Base-by-base conservation (phyloP, 1,140 invertebrate species). In the Whitmania pigra region DNA sequence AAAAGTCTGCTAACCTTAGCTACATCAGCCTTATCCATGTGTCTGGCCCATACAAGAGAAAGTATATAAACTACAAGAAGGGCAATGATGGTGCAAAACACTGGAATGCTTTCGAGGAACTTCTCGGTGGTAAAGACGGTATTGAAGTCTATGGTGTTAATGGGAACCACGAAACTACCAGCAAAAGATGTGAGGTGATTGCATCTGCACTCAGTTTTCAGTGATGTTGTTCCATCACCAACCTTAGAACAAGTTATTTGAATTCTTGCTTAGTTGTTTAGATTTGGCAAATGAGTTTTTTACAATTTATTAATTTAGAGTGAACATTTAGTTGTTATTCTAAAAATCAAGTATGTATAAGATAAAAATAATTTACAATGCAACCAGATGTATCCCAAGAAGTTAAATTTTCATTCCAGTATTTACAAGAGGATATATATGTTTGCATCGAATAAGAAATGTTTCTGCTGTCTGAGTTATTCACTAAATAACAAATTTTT, bases 171-270 rank as follows among this genome's bases (percentile, higher is more conserved):
- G 71, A 85, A 84, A 72, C 85, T 84, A 22, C 83, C 82, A 3
- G 83, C 85, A 76, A 86, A 86, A 17, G 83, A 84, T 6, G 85
- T 85, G 76, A 86, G 78, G 76, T 86, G 85, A 71, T 80, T 84
- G 75, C 83, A 85, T 40, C 81, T 75, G 74, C 85, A 86, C 49
- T 83, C 78, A 0, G 84, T 85, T 18, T 75, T 75, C 71, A 77
- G 78, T 0, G 76, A 75, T 53, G 78, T 79, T 13, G 81, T 80
- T 63, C 77, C 72, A 2, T 74, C 72, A 6, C 79, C 79, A 40
- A 82, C 79, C 79, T 82, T 29, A 18, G 40, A 55, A 57, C 43
- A 49, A 13, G 9, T 49, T 49, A 36, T 25, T 54, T 53, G 53
- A 18, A 29, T 5, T 57, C 25, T 57, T 25, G 25, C 9, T 57